Evolutionary conservation across 2,888 invertebrate genomes (phyloP).

Genomic region (Ormyrus pomaceus): DNA sequence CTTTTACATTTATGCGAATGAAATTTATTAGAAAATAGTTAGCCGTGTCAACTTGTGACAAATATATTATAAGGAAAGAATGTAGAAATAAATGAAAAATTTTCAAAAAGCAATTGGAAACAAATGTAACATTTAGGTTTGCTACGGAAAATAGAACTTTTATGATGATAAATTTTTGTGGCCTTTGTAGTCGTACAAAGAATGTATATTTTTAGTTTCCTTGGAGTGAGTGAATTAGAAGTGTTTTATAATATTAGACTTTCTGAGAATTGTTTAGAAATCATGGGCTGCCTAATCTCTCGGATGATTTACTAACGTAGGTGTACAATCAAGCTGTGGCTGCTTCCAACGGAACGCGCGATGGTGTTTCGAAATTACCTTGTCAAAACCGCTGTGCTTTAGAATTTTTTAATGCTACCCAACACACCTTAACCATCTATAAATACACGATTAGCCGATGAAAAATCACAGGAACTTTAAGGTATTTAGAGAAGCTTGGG

Average conservation of each 20-base stretch:
- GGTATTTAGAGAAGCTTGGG: constrained; percentile 9
- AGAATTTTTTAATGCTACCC: constrained; percentile 22
- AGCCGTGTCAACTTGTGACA: too few species aligned
- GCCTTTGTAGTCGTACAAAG: neutral
- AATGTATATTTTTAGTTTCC: constrained; percentile 16
- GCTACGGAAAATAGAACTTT: too few species aligned
- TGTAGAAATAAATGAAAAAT: too few species aligned
- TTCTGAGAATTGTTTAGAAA: constrained; percentile 45
- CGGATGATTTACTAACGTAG: constrained; percentile 36
- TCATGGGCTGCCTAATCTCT: constrained; percentile 37
- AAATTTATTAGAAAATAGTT: too few species aligned
- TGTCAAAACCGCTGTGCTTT: constrained; percentile 21
- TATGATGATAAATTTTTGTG: too few species aligned
- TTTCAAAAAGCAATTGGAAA: too few species aligned
- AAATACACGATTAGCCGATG: constrained; percentile 25
- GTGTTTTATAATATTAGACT: constrained; percentile 32
- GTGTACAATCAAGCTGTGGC: constrained; percentile 18
- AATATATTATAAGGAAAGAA: too few species aligned
- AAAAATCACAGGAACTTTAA: constrained; percentile 39
- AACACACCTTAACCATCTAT: constrained; percentile 31
- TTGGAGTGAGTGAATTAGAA: constrained; percentile 29
- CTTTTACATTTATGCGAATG: too few species aligned
- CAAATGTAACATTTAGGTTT: too few species aligned
- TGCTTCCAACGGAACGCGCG: constrained; percentile 3
- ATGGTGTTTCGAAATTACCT: constrained; percentile 30